Evolutionary conservation across 2,888 invertebrate species (phyloP).

Genomic region (Drosophila phalerata): DNA sequence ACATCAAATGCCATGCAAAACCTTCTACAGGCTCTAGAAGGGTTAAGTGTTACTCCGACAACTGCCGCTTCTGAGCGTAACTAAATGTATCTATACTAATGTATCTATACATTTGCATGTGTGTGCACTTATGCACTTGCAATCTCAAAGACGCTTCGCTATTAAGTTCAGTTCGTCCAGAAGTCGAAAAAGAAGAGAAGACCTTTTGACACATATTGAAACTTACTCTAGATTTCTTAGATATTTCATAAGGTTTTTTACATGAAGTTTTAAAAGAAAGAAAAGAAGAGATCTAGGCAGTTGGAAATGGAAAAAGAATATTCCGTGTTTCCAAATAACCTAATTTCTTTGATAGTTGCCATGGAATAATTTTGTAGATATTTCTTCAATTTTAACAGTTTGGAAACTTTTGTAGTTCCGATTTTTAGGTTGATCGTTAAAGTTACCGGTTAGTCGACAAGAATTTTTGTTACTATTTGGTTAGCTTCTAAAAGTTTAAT

Average conservation of each 20-base stretch:
- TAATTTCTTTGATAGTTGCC: no score
- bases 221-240: neutral
- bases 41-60: conserved; percentile 27
- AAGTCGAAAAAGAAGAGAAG: neutral
- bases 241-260: neutral
- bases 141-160: neutral
- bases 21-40: conserved; percentile 15
- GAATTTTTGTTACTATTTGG: neutral
- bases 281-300: neutral
- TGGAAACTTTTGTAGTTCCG: no score
- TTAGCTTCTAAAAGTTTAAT: neutral
- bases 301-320: no score
- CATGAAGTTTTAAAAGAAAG: neutral
- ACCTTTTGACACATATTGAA: neutral
- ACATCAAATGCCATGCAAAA: conserved; percentile 27
- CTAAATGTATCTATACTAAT: conserved; percentile 18
- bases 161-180: neutral
- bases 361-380: no score
- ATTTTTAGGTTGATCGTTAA: no score
- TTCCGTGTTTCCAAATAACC: no score
- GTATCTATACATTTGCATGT: neutral
- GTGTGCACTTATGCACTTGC: conserved; percentile 3
- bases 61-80: conserved; percentile 15
- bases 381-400: no score
- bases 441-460: no score